These are phyloP conservation scores for Piscicola geometra DNA, from an alignment of 2,888 invertebrate genomes.

Conservation along the genomic window DNA sequence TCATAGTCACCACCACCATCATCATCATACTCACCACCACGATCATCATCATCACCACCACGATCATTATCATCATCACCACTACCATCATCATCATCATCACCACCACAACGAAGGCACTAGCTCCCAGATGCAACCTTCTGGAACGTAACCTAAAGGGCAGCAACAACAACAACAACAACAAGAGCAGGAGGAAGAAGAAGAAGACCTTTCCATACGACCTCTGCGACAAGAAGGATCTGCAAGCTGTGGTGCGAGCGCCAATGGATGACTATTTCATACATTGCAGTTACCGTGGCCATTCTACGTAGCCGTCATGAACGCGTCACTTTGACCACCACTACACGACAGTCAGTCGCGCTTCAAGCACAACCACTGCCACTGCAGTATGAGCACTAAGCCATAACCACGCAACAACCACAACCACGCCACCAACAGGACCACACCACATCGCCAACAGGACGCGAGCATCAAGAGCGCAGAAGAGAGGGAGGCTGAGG, in stretches of 20 bases:
- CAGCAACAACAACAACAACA: neutral
- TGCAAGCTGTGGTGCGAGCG: neutral
- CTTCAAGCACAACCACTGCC: neutral
- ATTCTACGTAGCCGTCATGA: no score
- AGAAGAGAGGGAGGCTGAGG: conserved; percentile 14
- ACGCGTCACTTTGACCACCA: no score
- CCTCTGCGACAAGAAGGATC: conserved; percentile 2
- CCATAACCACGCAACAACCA: neutral
- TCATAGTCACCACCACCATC: no score
- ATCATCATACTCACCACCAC: no score
- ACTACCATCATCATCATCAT: neutral
- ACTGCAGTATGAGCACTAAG: neutral
- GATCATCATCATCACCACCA: no score
- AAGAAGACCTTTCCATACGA: neutral
- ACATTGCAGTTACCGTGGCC: no score
- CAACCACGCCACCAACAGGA: neutral
- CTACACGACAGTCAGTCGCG: neutral
- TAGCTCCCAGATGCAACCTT: neutral
- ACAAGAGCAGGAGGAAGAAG: neutral
- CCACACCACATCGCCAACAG: neutral
- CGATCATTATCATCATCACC: neutral
- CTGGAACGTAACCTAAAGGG: neutral
- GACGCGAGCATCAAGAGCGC: neutral
- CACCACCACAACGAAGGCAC: neutral
- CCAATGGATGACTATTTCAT: no score